Evolutionary conservation across 2,797 vertebrate genomes (phyloP).

Genomic region (Zonotrichia albicollis): DNA sequence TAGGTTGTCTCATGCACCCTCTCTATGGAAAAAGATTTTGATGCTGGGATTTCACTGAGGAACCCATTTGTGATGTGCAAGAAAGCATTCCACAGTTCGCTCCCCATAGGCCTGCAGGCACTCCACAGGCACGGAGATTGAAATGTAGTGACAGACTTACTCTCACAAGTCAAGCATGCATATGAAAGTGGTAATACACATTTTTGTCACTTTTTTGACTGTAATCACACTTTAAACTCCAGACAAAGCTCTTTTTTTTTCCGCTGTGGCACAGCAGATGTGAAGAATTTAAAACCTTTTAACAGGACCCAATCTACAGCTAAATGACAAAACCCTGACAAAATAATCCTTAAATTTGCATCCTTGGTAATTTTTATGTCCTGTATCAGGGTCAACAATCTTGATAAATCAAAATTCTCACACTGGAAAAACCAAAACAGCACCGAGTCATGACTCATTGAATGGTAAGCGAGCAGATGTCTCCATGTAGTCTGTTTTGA

Average conservation of each 20-base stretch:
- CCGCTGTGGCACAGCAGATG: conserved; percentile 18
- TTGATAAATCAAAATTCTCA: conserved; percentile 31
- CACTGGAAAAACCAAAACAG: neutral
- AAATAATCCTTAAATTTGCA: conserved; percentile 38
- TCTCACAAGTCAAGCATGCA: neutral
- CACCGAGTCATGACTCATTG: neutral
- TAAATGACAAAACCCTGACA: conserved; percentile 30
- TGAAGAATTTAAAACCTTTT: conserved; percentile 40
- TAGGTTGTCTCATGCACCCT: neutral
- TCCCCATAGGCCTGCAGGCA: neutral
- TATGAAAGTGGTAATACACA: conserved; percentile 4
- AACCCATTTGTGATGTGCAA: neutral
- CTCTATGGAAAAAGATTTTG: neutral
- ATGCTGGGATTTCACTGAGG: neutral
- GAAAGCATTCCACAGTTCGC: neutral
- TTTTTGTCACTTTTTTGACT: conserved; percentile 37
- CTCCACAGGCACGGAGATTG: neutral
- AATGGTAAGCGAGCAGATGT: conserved; percentile 3
- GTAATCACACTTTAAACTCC: conserved; percentile 19
- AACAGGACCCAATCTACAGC: neutral
- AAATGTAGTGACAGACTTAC: neutral
- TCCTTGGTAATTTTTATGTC: neutral
- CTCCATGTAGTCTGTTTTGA: conserved; percentile 18
- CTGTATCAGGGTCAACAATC: neutral
- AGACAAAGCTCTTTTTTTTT: conserved; percentile 31